These are phyloP conservation scores for Sycophila sp. DNA, from an alignment of 1,140 invertebrate species.

Conservation along the genomic window DNA sequence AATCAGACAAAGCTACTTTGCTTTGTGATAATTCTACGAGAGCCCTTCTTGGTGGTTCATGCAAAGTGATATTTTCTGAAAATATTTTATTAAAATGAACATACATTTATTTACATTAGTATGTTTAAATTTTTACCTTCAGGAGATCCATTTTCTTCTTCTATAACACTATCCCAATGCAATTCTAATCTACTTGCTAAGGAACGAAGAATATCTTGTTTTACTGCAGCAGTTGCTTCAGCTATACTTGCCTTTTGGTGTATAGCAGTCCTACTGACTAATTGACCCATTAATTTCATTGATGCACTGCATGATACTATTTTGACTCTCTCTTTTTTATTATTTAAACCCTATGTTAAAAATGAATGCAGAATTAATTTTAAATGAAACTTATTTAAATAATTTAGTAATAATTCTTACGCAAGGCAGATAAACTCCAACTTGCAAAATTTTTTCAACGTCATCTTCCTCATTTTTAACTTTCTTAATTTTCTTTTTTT, in stretches of 20 bases:
- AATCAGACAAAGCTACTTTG: conserved; percentile 80
- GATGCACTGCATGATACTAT: conserved; percentile 58
- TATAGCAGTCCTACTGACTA: conserved; percentile 77
- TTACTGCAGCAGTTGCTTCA: conserved; percentile 74
- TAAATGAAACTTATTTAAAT: conserved; percentile 18
- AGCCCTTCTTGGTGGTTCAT: conserved; percentile 83
- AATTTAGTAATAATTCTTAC: conserved; percentile 64
- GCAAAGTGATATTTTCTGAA: conserved; percentile 74
- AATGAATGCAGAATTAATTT: neutral
- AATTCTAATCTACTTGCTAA: conserved; percentile 81
- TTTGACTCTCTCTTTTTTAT: conserved; percentile 58
- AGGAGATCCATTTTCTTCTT: conserved; percentile 76
- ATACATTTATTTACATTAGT: no score
- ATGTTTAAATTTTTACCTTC: conserved; percentile 65
- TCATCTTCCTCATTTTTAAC: conserved; percentile 60
- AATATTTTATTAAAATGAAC: conserved; percentile 38
- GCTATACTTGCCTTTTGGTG: conserved; percentile 76
- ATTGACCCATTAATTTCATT: conserved; percentile 72
- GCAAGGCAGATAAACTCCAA: conserved; percentile 73
- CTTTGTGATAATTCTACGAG: conserved; percentile 74
- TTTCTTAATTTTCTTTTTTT: conserved; percentile 68
- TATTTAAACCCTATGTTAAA: conserved; percentile 51
- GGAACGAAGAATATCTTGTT: conserved; percentile 82
- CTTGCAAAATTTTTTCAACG: conserved; percentile 59
- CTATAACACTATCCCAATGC: conserved; percentile 86